These are phyloP conservation scores for Pomacea maculata DNA, from an alignment of 1,140 invertebrate species.

Conservation along the genomic window DNA sequence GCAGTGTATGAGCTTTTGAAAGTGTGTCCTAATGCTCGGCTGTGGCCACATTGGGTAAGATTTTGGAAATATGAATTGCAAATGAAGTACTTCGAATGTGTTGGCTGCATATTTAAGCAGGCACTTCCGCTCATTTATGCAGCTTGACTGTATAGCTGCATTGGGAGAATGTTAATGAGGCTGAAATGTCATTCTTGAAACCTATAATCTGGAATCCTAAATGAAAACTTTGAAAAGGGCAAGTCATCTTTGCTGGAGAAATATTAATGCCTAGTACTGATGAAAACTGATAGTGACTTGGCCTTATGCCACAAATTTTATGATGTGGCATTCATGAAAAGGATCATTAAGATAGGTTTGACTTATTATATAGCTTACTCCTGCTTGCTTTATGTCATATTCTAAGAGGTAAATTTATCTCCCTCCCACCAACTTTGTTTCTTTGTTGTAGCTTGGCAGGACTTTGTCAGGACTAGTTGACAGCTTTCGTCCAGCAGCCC, in stretches of 20 bases:
- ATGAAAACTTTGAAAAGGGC: no score
- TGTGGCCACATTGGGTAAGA: constrained; percentile 90
- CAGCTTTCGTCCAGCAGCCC: constrained; percentile 88
- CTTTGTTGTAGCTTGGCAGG: constrained; percentile 71
- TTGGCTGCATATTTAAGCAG: background rate
- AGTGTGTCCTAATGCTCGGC: constrained; percentile 81
- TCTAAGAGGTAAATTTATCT: background rate
- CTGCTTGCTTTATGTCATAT: background rate
- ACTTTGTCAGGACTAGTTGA: constrained; percentile 89
- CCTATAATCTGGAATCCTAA: no score
- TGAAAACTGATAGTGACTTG: no score
- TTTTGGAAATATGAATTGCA: background rate
- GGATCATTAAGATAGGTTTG: background rate
- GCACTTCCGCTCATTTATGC: no score
- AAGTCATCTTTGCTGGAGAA: no score
- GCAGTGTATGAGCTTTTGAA: constrained; percentile 94
- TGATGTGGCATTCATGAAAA: no score
- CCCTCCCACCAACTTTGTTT: background rate
- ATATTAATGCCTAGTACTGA: no score
- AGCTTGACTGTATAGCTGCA: no score
- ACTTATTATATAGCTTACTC: background rate
- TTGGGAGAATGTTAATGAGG: no score
- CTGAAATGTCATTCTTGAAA: no score
- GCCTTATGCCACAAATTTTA: no score
- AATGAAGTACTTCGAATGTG: background rate